Evolutionary conservation across 1,140 invertebrate species (phyloP).

Genomic region (Drosophila punjabiensis): DNA sequence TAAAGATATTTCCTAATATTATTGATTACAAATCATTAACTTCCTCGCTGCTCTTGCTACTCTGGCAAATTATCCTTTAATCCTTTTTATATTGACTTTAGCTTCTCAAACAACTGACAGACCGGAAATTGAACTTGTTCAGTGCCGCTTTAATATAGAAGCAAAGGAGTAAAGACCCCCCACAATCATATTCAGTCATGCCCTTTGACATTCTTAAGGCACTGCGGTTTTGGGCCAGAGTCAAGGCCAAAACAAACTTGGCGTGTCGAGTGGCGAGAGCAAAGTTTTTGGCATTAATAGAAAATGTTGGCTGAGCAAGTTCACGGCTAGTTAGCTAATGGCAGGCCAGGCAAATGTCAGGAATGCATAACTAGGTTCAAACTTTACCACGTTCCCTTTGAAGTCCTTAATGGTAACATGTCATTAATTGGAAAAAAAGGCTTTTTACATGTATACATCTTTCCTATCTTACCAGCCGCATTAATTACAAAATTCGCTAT

Average conservation of each 20-base stretch:
- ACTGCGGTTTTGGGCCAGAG: constrained; percentile 34
- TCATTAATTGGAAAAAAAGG: not conserved
- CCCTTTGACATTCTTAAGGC: constrained; percentile 51
- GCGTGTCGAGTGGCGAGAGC: constrained; percentile 29
- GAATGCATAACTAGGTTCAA: constrained; percentile 14
- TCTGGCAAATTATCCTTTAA: not conserved
- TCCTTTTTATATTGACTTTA: not conserved
- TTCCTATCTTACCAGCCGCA: not conserved
- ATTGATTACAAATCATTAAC: not conserved
- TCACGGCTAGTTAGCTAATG: constrained; percentile 42
- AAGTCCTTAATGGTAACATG: constrained; percentile 19
- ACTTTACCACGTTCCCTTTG: not conserved
- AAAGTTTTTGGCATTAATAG: constrained; percentile 44
- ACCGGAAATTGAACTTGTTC: constrained; percentile 37
- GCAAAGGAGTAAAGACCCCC: not conserved
- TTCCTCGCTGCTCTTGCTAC: too few relatives aligned
- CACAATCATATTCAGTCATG: constrained; percentile 23
- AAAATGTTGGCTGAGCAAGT: constrained; percentile 19
- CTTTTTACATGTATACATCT: not conserved
- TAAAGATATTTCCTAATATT: not conserved
- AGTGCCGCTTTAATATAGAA: not conserved
- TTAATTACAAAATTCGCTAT: constrained; percentile 29
- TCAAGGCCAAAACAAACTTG: constrained; percentile 47
- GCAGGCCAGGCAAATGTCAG: constrained; percentile 15
- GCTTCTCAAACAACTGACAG: constrained; percentile 22